Conservation (phyloP, 2,888 invertebrate species). For the Fragum fragum region DNA sequence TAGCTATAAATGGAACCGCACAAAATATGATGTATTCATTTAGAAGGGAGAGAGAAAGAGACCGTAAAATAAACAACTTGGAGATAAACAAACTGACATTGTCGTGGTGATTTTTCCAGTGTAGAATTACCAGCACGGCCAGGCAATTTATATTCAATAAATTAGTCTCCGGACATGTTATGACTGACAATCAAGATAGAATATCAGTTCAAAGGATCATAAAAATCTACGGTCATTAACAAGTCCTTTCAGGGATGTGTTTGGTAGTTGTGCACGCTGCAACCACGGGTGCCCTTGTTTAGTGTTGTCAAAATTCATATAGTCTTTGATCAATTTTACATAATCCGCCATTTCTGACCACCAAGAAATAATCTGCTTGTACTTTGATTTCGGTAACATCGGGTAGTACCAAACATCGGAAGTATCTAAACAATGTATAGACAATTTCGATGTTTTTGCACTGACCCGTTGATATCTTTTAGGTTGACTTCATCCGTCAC, state of each 20-base stretch:
- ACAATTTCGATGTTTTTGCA: no score
- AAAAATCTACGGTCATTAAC: slow-evolving; percentile 14
- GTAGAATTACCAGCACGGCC: slow-evolving; percentile 10
- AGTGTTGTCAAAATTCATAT: no score
- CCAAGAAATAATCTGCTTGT: not conserved
- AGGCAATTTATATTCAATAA: slow-evolving; percentile 29
- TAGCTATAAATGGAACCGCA: slow-evolving; percentile 37
- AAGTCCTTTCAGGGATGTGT: not conserved
- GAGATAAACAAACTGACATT: slow-evolving; percentile 27
- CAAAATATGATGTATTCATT: slow-evolving; percentile 35
- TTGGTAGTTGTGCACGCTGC: not conserved
- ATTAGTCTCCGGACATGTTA: slow-evolving; percentile 17
- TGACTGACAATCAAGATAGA: slow-evolving; percentile 19
- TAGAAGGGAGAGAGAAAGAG: slow-evolving; percentile 11
- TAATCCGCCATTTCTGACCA: no score
- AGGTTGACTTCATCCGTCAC: not conserved
- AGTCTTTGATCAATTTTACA: no score
- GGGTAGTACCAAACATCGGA: no score
- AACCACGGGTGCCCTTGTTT: no score
- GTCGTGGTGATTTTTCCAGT: slow-evolving; percentile 24
- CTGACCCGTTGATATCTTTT: no score
- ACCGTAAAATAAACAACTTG: slow-evolving; percentile 30
- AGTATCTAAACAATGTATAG: no score
- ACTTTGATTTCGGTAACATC: not conserved
- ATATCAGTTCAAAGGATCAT: slow-evolving; percentile 1